Evolutionary conservation across 2,797 vertebrate species (phyloP).

Genomic region (Dendrocincla tyrannina): DNA sequence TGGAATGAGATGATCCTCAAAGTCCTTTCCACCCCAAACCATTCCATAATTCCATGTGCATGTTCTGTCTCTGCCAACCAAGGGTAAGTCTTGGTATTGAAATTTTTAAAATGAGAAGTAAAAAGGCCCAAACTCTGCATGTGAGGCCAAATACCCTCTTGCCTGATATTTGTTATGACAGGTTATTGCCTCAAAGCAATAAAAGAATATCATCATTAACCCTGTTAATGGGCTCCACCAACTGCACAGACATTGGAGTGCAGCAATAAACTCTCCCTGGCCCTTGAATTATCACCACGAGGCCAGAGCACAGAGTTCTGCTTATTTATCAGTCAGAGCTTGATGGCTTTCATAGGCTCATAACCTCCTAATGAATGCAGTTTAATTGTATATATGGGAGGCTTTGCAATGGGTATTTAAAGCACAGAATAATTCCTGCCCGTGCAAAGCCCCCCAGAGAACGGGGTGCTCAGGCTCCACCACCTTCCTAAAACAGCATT

Average conservation of each 20-base stretch:
- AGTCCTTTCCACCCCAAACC: too few relatives aligned
- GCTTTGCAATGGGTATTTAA: not conserved
- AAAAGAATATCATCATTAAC: not conserved
- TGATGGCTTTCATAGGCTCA: constrained; percentile 32
- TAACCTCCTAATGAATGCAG: constrained; percentile 28
- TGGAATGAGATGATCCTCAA: too few relatives aligned
- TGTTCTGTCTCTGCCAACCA: not conserved
- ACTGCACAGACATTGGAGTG: not conserved
- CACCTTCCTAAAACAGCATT: accelerated
- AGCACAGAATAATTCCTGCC: not conserved
- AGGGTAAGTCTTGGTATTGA: not conserved
- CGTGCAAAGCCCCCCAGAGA: not conserved
- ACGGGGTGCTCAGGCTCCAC: not conserved
- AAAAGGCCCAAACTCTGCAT: not conserved
- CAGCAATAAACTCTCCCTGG: not conserved
- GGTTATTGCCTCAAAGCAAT: not conserved
- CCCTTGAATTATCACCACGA: constrained; percentile 24
- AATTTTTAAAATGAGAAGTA: not conserved
- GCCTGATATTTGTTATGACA: not conserved
- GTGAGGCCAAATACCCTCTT: not conserved
- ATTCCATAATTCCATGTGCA: not conserved
- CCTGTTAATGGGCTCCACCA: not conserved
- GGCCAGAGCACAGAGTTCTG: not conserved
- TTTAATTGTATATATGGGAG: not conserved
- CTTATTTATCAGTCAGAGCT: constrained; percentile 39